Conservation (phyloP, 2,113 vertebrate genomes). For the Colius striatus region DNA sequence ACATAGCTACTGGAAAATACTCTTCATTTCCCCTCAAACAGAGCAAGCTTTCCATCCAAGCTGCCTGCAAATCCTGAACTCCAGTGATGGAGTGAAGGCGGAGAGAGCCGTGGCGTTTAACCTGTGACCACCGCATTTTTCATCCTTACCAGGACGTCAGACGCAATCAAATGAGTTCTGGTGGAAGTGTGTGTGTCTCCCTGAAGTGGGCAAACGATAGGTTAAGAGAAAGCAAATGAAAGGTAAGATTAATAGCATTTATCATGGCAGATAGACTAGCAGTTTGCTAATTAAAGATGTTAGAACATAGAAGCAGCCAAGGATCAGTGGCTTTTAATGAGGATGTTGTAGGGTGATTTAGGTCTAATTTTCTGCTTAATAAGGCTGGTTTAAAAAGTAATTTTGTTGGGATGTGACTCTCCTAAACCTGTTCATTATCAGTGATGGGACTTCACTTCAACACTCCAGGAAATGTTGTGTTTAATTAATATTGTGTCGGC, state of each 20-base stretch:
- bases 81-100: not conserved
- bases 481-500: slow-evolving; percentile 89
- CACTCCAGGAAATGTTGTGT: slow-evolving; percentile 86
- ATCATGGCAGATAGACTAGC: slow-evolving; percentile 83
- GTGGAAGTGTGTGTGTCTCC: slow-evolving; percentile 24
- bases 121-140: not conserved
- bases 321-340: slow-evolving; percentile 94
- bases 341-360: slow-evolving; percentile 91
- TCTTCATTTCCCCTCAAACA: not conserved
- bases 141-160: slow-evolving; percentile 47
- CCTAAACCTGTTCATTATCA: slow-evolving; percentile 92
- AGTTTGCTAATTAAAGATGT: slow-evolving; percentile 91
- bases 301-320: slow-evolving; percentile 86
- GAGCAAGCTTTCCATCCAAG: not conserved
- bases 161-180: not conserved
- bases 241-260: slow-evolving; percentile 94
- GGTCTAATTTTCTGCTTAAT: slow-evolving; percentile 95
- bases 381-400: slow-evolving; percentile 92
- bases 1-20: not conserved
- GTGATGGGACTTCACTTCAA: slow-evolving; percentile 86
- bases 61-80: not conserved
- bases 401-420: slow-evolving; percentile 88
- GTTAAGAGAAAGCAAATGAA: slow-evolving; percentile 79
- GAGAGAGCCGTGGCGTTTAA: not conserved
- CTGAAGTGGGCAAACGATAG: slow-evolving; percentile 63